phyloP scores from a whole-genome alignment of 2,113 vertebrate species.

The Cercopithecus mona region DNA sequence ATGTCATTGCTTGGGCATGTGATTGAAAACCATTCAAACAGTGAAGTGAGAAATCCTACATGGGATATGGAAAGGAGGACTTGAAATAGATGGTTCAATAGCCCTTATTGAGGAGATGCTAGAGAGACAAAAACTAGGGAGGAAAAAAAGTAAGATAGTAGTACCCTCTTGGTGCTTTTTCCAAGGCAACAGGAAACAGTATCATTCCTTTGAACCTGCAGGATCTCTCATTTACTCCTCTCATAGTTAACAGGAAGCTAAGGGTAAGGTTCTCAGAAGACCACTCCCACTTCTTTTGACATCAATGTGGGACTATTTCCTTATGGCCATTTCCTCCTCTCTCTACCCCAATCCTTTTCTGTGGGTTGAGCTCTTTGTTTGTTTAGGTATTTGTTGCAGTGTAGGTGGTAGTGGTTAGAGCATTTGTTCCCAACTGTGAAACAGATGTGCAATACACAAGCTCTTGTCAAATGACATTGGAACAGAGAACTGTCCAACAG shows the following conservation, averaged over 20 bases:
- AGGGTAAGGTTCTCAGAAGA: background rate
- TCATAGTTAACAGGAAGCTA: background rate
- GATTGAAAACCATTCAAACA: background rate
- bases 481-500: background rate
- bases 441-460: background rate
- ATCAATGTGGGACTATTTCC: background rate
- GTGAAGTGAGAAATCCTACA: background rate
- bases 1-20: background rate
- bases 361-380: background rate
- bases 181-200: background rate
- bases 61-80: background rate
- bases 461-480: background rate
- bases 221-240: background rate
- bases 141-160: background rate
- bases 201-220: background rate
- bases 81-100: background rate
- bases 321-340: constrained; percentile 18
- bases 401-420: background rate
- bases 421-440: background rate
- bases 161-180: background rate
- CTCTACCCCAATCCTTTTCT: background rate
- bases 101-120: background rate
- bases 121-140: background rate
- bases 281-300: background rate
- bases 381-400: background rate